Conservation (phyloP, 1,140 invertebrate species). For the Apis mellifera region DNA sequence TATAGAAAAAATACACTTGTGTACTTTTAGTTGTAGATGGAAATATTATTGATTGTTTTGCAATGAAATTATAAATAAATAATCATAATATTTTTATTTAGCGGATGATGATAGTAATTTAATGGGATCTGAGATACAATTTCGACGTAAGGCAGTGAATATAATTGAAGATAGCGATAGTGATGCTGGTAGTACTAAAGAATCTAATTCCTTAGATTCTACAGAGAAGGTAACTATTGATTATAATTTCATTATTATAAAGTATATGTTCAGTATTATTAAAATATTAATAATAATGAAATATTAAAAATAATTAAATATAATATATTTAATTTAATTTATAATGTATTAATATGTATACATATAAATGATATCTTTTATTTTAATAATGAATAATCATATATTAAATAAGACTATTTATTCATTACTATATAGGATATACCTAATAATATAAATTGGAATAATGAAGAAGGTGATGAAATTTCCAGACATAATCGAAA, state of each 20-base stretch:
- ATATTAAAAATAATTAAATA: not conserved
- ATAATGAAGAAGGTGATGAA: conserved; percentile 69
- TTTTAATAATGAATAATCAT: not conserved
- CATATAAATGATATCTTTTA: not conserved
- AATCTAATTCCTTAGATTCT: not conserved
- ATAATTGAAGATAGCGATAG: conserved; percentile 78
- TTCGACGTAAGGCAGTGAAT: conserved; percentile 72
- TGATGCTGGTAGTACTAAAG: conserved; percentile 70
- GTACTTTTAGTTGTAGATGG: not conserved
- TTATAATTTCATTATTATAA: not conserved
- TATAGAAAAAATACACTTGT: not conserved
- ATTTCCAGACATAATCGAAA: conserved; percentile 57
- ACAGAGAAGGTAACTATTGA: conserved; percentile 7
- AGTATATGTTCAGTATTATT: not conserved
- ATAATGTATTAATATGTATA: too few species aligned
- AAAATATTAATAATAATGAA: not conserved
- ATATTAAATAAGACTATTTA: not conserved
- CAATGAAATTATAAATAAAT: not conserved
- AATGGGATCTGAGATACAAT: conserved; percentile 64
- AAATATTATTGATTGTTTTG: not conserved
- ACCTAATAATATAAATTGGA: conserved; percentile 70
- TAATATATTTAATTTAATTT: not conserved
- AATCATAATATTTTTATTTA: conserved; percentile 50
- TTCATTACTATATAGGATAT: conserved; percentile 67
- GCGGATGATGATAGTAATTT: conserved; percentile 76